Evolutionary conservation across 2,113 vertebrate species (phyloP).

Genomic region (Menidia beryllina): DNA sequence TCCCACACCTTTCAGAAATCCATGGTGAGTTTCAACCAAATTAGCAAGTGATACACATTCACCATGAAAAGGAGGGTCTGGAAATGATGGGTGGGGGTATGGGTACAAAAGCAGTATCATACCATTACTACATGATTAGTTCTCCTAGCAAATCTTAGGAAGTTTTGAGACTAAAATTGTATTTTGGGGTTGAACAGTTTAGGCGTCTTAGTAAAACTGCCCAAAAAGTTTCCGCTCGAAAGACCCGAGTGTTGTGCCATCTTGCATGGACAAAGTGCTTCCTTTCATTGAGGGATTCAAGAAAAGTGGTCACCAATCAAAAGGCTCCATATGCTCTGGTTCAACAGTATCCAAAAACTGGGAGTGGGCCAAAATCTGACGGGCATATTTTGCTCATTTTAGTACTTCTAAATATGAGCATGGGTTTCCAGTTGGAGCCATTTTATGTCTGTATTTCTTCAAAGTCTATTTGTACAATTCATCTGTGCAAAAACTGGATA

Average conservation of each 20-base stretch:
- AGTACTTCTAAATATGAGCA: background rate
- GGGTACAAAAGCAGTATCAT: no score
- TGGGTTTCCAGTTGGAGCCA: no score
- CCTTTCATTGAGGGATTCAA: no score
- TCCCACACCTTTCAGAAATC: background rate
- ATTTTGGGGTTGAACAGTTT: background rate
- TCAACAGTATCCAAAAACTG: background rate
- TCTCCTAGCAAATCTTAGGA: background rate
- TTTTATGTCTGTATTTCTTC: no score
- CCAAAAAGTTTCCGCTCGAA: background rate
- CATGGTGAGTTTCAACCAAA: background rate
- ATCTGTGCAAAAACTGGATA: background rate
- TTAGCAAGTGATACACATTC: background rate
- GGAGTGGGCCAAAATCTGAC: background rate
- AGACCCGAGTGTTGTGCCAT: background rate
- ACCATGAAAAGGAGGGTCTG: background rate
- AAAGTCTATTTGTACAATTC: background rate
- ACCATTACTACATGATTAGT: background rate
- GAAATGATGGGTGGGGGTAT: no score
- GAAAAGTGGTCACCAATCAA: background rate
- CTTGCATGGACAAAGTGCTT: no score
- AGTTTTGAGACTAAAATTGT: background rate
- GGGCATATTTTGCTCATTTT: background rate
- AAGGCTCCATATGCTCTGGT: background rate
- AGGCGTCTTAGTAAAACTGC: background rate